Conservation (phyloP, 2,888 invertebrate genomes). For the Meganola albula region DNA sequence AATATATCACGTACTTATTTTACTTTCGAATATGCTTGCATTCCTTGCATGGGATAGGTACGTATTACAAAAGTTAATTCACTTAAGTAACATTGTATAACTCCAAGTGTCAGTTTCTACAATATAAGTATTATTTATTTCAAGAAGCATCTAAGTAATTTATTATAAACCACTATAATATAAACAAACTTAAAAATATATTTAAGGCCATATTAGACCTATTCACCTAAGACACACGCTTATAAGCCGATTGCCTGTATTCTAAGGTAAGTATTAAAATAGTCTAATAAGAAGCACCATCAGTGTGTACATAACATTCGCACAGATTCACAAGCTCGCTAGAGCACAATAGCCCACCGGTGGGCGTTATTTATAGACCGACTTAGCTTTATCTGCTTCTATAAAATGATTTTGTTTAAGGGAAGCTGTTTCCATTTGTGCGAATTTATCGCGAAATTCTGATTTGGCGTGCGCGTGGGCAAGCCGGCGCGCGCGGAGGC, state of each 20-base stretch:
- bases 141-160: too few relatives aligned
- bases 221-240: constrained; percentile 38
- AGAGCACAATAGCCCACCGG: constrained; percentile 33
- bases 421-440: constrained; percentile 38
- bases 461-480: constrained; percentile 66
- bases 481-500: constrained; percentile 63
- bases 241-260: too few relatives aligned
- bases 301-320: constrained; percentile 33
- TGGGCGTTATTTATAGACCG: constrained; percentile 49
- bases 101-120: too few relatives aligned
- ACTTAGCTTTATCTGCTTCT: constrained; percentile 35
- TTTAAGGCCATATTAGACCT: constrained; percentile 29
- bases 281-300: constrained; percentile 37
- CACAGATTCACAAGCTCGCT: constrained; percentile 41
- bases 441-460: constrained; percentile 49
- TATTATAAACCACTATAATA: too few relatives aligned
- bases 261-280: too few relatives aligned
- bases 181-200: too few relatives aligned
- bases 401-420: constrained; percentile 46
- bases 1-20: too few relatives aligned
- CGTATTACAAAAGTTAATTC: too few relatives aligned
- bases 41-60: too few relatives aligned
- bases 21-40: too few relatives aligned
- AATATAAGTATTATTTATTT: too few relatives aligned
- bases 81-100: too few relatives aligned